Evolutionary conservation across 2,888 invertebrate genomes (phyloP).

Genomic region (Eledone cirrhosa): DNA sequence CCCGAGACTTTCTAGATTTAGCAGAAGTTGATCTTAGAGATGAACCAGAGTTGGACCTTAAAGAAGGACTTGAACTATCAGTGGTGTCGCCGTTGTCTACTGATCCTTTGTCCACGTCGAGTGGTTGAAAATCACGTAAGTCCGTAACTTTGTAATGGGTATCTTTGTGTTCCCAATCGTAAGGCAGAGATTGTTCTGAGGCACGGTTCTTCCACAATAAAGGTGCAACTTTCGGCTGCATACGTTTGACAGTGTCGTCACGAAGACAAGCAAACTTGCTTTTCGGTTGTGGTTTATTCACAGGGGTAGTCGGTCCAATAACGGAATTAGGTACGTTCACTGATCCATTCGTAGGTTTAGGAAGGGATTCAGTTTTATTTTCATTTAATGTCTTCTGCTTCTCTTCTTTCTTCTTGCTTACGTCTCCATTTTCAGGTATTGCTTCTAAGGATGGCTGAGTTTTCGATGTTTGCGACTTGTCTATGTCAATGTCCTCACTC

Average conservation of each 20-base stretch:
- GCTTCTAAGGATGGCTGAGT: too few species aligned
- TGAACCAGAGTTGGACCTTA: slow-evolving; percentile 1
- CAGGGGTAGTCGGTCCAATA: too few species aligned
- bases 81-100: neutral
- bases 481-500: slow-evolving; percentile 76
- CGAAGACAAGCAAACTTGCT: too few species aligned
- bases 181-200: slow-evolving; percentile 10
- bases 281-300: too few species aligned
- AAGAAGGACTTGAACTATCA: neutral
- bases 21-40: neutral
- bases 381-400: too few species aligned
- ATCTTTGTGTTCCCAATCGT: neutral
- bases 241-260: too few species aligned
- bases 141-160: slow-evolving; percentile 9
- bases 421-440: too few species aligned
- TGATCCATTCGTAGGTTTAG: too few species aligned
- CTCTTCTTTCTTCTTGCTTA: too few species aligned
- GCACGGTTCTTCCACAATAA: neutral
- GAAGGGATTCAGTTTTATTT: too few species aligned
- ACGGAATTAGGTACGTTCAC: too few species aligned
- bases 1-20: neutral
- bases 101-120: neutral
- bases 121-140: neutral
- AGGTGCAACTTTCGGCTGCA: neutral
- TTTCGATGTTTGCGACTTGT: slow-evolving; percentile 35